phyloP scores from a whole-genome alignment of 2,888 invertebrate species.

The Drosophila histrio region DNA sequence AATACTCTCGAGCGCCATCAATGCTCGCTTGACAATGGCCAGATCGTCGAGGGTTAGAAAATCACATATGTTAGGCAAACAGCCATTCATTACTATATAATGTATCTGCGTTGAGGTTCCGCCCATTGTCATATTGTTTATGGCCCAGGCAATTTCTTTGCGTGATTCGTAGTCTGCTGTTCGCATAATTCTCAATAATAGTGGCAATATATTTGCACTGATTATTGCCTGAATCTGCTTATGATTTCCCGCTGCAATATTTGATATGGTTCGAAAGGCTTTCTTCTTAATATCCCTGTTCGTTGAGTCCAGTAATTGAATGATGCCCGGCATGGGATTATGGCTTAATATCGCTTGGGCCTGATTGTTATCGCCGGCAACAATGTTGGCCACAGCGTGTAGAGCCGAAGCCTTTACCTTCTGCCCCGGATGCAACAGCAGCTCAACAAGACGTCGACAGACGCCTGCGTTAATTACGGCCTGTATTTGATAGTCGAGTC shows the following conservation, averaged over 20 bases:
- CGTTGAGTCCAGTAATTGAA: conserved; percentile 90
- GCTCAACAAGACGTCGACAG: conserved; percentile 90
- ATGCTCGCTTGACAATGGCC: conserved; percentile 97
- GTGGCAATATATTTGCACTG: conserved; percentile 96
- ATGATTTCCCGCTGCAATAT: conserved; percentile 97
- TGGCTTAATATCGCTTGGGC: conserved; percentile 97
- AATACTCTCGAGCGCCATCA: conserved; percentile 98
- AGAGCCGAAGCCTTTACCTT: conserved; percentile 96
- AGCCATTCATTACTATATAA: conserved; percentile 90
- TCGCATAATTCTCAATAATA: conserved; percentile 93
- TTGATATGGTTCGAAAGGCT: conserved; percentile 98
- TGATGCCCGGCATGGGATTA: conserved; percentile 92
- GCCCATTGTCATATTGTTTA: conserved; percentile 98
- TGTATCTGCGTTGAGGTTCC: conserved; percentile 96
- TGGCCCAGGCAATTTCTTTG: conserved; percentile 99
- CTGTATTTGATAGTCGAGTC: conserved; percentile 98
- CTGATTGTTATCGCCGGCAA: conserved; percentile 98
- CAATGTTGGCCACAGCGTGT: conserved; percentile 98
- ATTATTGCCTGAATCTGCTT: conserved; percentile 98
- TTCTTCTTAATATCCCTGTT: conserved; percentile 96
- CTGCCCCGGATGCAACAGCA: conserved; percentile 89
- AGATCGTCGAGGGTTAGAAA: conserved; percentile 96
- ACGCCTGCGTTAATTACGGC: conserved; percentile 98
- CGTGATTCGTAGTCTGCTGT: conserved; percentile 96
- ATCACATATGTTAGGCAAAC: conserved; percentile 96